Percentiles rank a stretch among this genome's conserved stretches.
Evolutionary conservation across 2,797 vertebrate genomes (phyloP).

Genomic region (Scomberomorus guttatus): DNA sequence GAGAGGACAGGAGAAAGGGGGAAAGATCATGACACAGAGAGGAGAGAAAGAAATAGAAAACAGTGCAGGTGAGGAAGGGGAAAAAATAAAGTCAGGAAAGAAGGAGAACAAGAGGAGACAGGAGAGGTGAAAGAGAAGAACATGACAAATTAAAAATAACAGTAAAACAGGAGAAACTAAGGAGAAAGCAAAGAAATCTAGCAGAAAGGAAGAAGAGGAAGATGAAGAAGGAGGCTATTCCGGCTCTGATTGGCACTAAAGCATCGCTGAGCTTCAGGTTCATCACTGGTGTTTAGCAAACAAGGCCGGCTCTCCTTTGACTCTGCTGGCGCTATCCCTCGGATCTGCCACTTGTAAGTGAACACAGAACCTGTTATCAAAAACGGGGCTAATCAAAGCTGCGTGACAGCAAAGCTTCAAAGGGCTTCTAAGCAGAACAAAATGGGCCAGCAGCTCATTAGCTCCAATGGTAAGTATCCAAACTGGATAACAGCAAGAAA

Average conservation of each 20-base stretch:
- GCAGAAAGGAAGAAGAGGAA: neutral
- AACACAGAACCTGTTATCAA: slow-evolving; percentile 45
- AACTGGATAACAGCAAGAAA: neutral
- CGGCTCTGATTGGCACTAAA: slow-evolving; percentile 14
- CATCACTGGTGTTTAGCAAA: slow-evolving; percentile 26
- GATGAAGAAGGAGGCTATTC: neutral
- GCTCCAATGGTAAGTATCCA: slow-evolving; percentile 25
- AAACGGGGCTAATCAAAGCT: slow-evolving; percentile 64
- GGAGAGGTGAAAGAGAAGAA: neutral
- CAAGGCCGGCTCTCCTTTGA: slow-evolving; percentile 28
- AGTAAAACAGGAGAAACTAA: neutral
- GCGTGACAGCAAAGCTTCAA: slow-evolving; percentile 47
- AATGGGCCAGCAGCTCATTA: slow-evolving; percentile 49
- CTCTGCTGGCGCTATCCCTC: slow-evolving; percentile 16
- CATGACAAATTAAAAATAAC: neutral
- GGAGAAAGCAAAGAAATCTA: neutral
- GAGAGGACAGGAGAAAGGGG: neutral
- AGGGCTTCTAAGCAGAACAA: slow-evolving; percentile 30
- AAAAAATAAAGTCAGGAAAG: neutral
- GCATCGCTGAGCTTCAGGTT: slow-evolving; percentile 33
- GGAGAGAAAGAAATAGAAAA: neutral
- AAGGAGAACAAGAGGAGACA: neutral
- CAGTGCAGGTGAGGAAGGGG: neutral
- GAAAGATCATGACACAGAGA: neutral
- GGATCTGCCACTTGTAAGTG: slow-evolving; percentile 45